Conservation (phyloP, 1,140 invertebrate species). For the Penaeus japonicus region DNA sequence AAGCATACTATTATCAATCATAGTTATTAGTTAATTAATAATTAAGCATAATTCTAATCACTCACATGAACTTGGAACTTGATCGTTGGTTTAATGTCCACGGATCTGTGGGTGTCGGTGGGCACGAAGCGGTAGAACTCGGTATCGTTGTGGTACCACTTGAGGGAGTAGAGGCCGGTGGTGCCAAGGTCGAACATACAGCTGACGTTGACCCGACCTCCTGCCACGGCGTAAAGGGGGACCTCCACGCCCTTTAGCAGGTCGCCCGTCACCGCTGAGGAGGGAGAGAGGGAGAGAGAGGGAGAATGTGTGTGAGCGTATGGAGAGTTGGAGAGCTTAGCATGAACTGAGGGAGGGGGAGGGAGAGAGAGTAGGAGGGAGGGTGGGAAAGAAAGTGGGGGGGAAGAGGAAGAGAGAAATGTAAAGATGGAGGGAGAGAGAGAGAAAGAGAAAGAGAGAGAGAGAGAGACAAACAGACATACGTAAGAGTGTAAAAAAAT, state of each 20-base stretch:
- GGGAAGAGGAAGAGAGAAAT: too few species aligned
- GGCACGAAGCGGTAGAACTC: slow-evolving; percentile 50
- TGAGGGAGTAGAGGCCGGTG: slow-evolving; percentile 35
- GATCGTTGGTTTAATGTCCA: slow-evolving; percentile 31
- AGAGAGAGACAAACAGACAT: too few species aligned
- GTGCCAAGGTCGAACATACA: background rate
- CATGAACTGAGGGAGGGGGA: too few species aligned
- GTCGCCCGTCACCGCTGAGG: slow-evolving; percentile 10
- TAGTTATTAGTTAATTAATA: too few species aligned
- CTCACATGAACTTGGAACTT: slow-evolving; percentile 50
- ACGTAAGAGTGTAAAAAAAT: too few species aligned
- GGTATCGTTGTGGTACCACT: slow-evolving; percentile 51
- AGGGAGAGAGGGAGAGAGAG: background rate
- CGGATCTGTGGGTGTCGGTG: slow-evolving; percentile 23
- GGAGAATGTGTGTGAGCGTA: background rate
- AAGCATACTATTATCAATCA: too few species aligned
- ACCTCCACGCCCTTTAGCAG: slow-evolving; percentile 1
- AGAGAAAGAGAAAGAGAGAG: too few species aligned
- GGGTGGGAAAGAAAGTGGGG: too few species aligned
- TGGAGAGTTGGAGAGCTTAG: too few species aligned
- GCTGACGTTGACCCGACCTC: background rate
- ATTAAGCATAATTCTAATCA: background rate
- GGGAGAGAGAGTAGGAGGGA: too few species aligned
- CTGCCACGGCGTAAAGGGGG: background rate
- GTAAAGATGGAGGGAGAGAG: too few species aligned